Base-by-base conservation (phyloP, 2,113 vertebrate genomes). In the Cyprinus carpio region DNA sequence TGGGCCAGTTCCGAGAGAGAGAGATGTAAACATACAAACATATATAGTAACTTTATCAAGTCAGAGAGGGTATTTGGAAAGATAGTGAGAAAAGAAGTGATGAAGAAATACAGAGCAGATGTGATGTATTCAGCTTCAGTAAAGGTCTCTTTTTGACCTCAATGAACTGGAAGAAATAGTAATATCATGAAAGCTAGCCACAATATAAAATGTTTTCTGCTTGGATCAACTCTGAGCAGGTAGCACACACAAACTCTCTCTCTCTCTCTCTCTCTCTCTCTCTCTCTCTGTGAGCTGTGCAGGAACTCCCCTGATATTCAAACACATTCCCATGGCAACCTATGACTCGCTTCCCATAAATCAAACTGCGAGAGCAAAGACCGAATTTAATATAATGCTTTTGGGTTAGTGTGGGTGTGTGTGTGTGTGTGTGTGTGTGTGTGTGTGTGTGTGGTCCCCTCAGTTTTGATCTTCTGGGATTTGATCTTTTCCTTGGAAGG, bases 261-360 rank as follows among this genome's bases (percentile, higher is more conserved):
- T 60, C n/a, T 46, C n/a, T 25, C 75, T 46, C 75, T 27, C 69
- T 20, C 34, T 74, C 49, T 54, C 65, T 58, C 40, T 72, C 67
- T 16, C 31, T 58, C 75, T 58, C 25, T 72, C 67, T 16, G 31
- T 58, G 16, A 65, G 71, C 85, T 71, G 67, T 71, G 62, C 29
- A 72, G 27, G 60, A 75, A 77, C 64, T 54, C 82, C 84, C 72
- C 82, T 87, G 84, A 77, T 89, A 86, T 89, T 87, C 82, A 82
- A 72, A 74, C 81, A 81, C 86, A 84, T 86, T 87, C 84, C 83
- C 83, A 87, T 87, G 69, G 88, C 83, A 87, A 85, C 86, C 86
- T 69, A 67, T 54, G 75, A 87, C 76, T 87, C 6, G 58, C 31
- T 74, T 85, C 69, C 40, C 79, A 87, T 86, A 86, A 87, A 87